Evolutionary conservation across 1,140 invertebrate species (phyloP).

Genomic region (Heliconius eleuchia): DNA sequence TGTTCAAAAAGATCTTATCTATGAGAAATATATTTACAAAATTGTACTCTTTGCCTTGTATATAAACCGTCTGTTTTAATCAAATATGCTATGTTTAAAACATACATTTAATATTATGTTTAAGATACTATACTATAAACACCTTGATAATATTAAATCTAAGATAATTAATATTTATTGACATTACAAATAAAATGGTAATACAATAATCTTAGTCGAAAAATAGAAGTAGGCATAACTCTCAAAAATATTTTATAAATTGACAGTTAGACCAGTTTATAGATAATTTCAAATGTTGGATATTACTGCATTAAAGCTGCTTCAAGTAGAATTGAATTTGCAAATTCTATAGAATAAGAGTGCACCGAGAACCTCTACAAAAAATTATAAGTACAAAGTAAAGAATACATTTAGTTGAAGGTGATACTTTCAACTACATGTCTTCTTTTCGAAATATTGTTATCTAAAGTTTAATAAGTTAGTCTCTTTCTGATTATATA

Average conservation of each 20-base stretch:
- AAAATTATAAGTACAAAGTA: no score
- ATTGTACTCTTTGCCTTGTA: background rate
- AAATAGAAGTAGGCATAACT: background rate
- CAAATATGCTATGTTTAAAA: background rate
- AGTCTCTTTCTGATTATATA: no score
- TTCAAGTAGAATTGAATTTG: no score
- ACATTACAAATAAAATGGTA: background rate
- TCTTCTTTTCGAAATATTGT: no score
- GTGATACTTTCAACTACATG: no score
- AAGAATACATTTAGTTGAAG: no score
- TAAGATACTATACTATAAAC: background rate
- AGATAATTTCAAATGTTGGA: no score
- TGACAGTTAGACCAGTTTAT: background rate
- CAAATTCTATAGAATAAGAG: no score
- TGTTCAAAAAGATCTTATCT: no score
- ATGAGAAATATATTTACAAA: background rate
- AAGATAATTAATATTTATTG: background rate
- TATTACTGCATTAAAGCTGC: no score
- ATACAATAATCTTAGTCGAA: background rate
- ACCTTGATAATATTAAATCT: background rate
- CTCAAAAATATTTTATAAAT: background rate
- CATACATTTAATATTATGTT: constrained; percentile 1
- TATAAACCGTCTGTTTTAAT: background rate
- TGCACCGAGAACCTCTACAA: no score
- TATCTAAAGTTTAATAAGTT: no score